phyloP scores from a whole-genome alignment of 2,797 vertebrate genomes.

The Huso huso region DNA sequence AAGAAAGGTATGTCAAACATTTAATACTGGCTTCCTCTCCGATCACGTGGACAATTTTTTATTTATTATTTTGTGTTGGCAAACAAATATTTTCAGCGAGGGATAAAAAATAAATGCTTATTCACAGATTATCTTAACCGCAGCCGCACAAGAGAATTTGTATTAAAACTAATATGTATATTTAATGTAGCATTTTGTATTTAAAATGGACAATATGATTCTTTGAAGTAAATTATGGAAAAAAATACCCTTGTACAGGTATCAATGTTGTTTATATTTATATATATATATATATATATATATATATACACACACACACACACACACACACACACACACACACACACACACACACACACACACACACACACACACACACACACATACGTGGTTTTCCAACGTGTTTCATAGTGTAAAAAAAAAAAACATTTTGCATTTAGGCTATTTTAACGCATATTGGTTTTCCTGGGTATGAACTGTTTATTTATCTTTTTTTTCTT shows the following conservation, averaged over 20 bases:
- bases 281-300: too few species aligned
- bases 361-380: too few species aligned
- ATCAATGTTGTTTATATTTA: slow-evolving; percentile 66
- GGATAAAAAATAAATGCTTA: slow-evolving; percentile 50
- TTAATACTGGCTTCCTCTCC: slow-evolving; percentile 78
- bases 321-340: too few species aligned
- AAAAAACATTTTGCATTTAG: slow-evolving; percentile 67
- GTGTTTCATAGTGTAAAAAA: slow-evolving; percentile 68
- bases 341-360: too few species aligned
- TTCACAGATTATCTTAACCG: slow-evolving; percentile 79
- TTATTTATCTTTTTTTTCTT: slow-evolving; percentile 24
- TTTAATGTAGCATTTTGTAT: slow-evolving; percentile 99
- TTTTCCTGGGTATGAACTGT: slow-evolving; percentile 42
- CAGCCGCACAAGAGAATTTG: slow-evolving; percentile 83
- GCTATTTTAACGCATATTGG: slow-evolving; percentile 59
- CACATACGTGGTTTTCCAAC: slow-evolving; percentile 62
- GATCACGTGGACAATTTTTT: slow-evolving; percentile 60
- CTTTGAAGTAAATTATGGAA: slow-evolving; percentile 99
- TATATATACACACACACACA: too few species aligned
- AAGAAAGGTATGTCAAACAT: slow-evolving; percentile 99
- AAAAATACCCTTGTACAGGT: slow-evolving; percentile 80
- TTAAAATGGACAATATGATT: slow-evolving; percentile 97
- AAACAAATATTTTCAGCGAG: slow-evolving; percentile 59
- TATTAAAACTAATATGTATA: slow-evolving; percentile 99
- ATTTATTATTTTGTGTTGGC: slow-evolving; percentile 80